Evolutionary conservation across 2,888 invertebrate genomes (phyloP), one percentile per base, ranked within the genome.

Genomic region (Endotricha flammealis): DNA sequence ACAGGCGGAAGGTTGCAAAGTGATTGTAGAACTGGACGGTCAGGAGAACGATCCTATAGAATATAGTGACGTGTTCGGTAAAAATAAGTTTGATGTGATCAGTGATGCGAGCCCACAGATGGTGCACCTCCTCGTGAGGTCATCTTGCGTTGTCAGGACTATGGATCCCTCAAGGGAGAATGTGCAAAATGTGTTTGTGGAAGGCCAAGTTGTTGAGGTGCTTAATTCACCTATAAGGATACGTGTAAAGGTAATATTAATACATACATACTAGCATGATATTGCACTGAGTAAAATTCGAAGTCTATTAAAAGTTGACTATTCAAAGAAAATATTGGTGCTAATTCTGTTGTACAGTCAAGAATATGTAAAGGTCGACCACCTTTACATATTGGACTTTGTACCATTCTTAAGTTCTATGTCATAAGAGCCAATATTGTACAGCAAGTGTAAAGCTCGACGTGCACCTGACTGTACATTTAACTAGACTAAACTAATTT

Each of bases 91-190:
- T 77, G 95, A 96, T 78, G 92, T 98, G 68, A 96, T 98, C 58
- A 92, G 95, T 63, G 98, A 98, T 74, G 95, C 96, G 51, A 94
- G 95, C 78, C 98, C 98, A 17, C 93, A 91, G 63, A 90, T 92
- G 57, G 92, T 91, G 53, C 94, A 96, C 83, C 90, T 98, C 61
- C 89, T 90, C 48, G 81, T 93, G 41, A 95, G 95, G 23, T 92
- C 93, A 31, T 88, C 91, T 38, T 96, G 98, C 50, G 97, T 95
- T 74, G 93, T 94, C 43, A 89, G 91, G 48, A 91, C 91, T 54
- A 87, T 89, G 31, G 91, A 91, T 50, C 63, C 64, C 2, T 76
- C 67, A 43, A 73, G 88, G 64, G 90, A 89, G 39, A 88, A 85
- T 53, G 90, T 92, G 48, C 91, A 91, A 48, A 90, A 89, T 68